Conservation (phyloP, 2,888 invertebrate species). For the Hirtodrosophila cameraria region DNA sequence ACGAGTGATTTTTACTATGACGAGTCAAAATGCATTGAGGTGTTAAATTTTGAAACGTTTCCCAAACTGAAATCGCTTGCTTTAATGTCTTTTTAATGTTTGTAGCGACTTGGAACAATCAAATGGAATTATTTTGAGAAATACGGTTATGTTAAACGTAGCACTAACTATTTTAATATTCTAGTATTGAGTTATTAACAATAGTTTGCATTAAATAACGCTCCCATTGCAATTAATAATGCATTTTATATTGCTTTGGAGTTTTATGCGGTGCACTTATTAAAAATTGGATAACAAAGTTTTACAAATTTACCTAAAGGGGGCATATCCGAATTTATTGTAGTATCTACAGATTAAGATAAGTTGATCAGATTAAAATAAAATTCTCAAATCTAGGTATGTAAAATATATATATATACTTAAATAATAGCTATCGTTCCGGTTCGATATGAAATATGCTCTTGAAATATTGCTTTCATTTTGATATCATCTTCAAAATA, state of each 20-base stretch:
- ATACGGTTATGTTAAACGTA: constrained; percentile 2
- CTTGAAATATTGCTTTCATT: too few species aligned
- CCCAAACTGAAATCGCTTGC: constrained; percentile 9
- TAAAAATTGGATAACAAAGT: too few species aligned
- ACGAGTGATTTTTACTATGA: background rate
- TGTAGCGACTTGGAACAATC: constrained; percentile 13
- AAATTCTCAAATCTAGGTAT: too few species aligned
- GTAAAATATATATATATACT: too few species aligned
- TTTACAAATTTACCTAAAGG: too few species aligned
- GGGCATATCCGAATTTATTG: too few species aligned
- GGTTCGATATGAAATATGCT: too few species aligned
- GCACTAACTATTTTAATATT: constrained; percentile 8
- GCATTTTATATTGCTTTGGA: constrained; percentile 16
- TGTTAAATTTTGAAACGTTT: constrained; percentile 33
- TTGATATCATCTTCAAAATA: too few species aligned
- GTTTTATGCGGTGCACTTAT: background rate
- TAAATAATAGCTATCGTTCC: too few species aligned
- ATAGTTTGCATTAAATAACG: constrained; percentile 68
- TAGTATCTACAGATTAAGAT: too few species aligned
- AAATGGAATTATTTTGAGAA: constrained; percentile 17
- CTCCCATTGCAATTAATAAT: constrained; percentile 30
- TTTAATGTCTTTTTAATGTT: constrained; percentile 37
- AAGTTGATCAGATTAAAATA: too few species aligned
- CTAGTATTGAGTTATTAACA: constrained; percentile 1
- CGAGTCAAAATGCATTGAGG: constrained; percentile 37